Evolutionary conservation across 2,888 invertebrate genomes (phyloP), one percentile per base, ranked within the genome.

Genomic region (Dorcus hopei): DNA sequence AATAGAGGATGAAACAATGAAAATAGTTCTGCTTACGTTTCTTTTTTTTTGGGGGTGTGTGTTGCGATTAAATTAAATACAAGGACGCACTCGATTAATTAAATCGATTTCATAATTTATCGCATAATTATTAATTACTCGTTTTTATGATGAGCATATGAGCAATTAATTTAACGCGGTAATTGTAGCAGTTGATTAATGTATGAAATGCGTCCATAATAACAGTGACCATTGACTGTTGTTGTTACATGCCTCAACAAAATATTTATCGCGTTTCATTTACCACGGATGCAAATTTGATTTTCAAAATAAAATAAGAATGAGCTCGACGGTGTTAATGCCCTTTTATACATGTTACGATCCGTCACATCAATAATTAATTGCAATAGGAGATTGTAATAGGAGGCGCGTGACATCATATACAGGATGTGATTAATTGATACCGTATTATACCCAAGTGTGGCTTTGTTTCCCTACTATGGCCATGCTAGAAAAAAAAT

Each of bases 281-380:
- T 33, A 33, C 26, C 26, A 1, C 26, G 26, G 26, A 33, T 33
- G 26, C 26, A 33, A 33, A 33, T 33, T 33, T 33, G 26, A 33
- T 33, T 33, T 33, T 33, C 26, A 33, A 33, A 33, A 33, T 33
- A 33, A 33, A 33, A 33, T 33, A 33, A 33, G 26, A 33, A 33
- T 7, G 26, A 33, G 26, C 26, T 33, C 26, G 6, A 33, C 26
- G 26, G 26, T 53, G 58, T 49, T 58, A 58, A 58, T 58, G 53
- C 53, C 58, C 53, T 58, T 58, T 58, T 52, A 58, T 58, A 58
- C 52, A 43, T 58, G 52, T 58, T 58, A 52, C 49, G 38, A 33
- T 52, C 61, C 66, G 64, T 64, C 63, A 64, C 65, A 64, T 69
- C 68, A 68, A 69, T 69, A 70, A 70, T 69, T 70, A 70, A 70